These are phyloP conservation scores for Papilio xuthus DNA, from an alignment of 1,140 invertebrate genomes.

Conservation along the genomic window DNA sequence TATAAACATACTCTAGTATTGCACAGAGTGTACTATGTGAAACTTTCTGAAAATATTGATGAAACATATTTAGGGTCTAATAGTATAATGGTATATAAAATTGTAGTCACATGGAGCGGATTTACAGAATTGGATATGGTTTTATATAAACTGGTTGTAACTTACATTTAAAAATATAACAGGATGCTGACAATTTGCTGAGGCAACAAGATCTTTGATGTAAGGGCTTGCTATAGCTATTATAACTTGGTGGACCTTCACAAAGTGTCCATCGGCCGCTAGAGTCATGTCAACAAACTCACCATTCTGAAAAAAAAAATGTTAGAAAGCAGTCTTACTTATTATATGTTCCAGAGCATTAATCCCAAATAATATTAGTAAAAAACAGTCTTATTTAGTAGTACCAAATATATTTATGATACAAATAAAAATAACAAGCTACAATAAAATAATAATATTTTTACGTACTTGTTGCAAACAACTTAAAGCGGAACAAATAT, in stretches of 20 bases:
- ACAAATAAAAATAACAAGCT: too few relatives aligned
- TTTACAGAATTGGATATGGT: not conserved
- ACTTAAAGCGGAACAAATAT: slow-evolving; percentile 64
- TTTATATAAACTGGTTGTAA: slow-evolving; percentile 30
- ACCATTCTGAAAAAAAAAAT: slow-evolving; percentile 82
- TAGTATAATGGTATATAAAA: not conserved
- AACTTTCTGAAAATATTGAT: slow-evolving; percentile 59
- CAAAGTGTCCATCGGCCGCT: slow-evolving; percentile 87
- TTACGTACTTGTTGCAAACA: slow-evolving; percentile 63
- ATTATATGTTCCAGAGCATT: not conserved
- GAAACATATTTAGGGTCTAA: not conserved
- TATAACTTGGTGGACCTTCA: slow-evolving; percentile 90
- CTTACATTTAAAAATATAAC: slow-evolving; percentile 85
- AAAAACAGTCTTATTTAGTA: not conserved
- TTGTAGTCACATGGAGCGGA: too few relatives aligned
- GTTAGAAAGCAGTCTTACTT: not conserved
- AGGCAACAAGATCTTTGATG: slow-evolving; percentile 88
- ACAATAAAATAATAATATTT: slow-evolving; percentile 24
- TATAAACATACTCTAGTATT: slow-evolving; percentile 69
- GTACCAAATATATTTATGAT: too few relatives aligned
- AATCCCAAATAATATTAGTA: not conserved
- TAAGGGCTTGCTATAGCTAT: slow-evolving; percentile 88
- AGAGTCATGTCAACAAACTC: slow-evolving; percentile 90
- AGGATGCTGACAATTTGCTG: slow-evolving; percentile 90
- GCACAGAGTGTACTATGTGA: slow-evolving; percentile 58